Base-by-base conservation (phyloP, 1,140 invertebrate species). In the Scaptodrosophila lebanonensis region DNA sequence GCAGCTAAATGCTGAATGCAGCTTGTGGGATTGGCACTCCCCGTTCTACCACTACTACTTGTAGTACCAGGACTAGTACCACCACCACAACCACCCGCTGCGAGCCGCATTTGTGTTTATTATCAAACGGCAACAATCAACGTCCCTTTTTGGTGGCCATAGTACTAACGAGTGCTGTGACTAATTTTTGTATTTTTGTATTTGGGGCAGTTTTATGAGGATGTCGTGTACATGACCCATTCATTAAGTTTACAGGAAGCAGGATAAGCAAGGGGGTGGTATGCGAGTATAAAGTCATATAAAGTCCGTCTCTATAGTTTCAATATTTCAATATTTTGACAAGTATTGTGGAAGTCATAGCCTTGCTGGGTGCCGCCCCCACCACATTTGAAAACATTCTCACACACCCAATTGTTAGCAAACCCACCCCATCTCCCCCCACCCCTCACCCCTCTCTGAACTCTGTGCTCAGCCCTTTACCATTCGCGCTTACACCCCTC, bases 321-420 rank as follows among this genome's bases (percentile, higher is more conserved):
- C 66, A 75, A 82, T 82, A 82, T 82, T 82, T 82, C 66, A 82
- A 82, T 82, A 83, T 82, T 82, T 82, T 82, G 75, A 82, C 75
- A 82, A 68, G 73, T 73, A 73, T 68, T 65, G 29, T 60, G 45
- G 73, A 73, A 65, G 73, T 73, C 68, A 63, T 17, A 36, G 18
- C 32, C 43, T 13, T 27, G 13, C 15, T 25, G 22, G 35, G 38
- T 32, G 42, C 29, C 45, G 25, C 22, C 42, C 22, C 29, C 15
- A 15, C 7, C 32, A 29, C 29, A 32, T 40, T 47, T 35, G 7
- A 44, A 32, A 47, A 50, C 67, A 25, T 25, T 25, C 22, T 4
- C 3, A 25, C 73, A 51, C 62, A 47, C 66, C 70, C 54, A 57
- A 45, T 36, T 52, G 12, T 4, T 4, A 13, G 3, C 56, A 49